Evolutionary conservation across 2,888 invertebrate genomes (phyloP).

Genomic region (Chalcis sispes): DNA sequence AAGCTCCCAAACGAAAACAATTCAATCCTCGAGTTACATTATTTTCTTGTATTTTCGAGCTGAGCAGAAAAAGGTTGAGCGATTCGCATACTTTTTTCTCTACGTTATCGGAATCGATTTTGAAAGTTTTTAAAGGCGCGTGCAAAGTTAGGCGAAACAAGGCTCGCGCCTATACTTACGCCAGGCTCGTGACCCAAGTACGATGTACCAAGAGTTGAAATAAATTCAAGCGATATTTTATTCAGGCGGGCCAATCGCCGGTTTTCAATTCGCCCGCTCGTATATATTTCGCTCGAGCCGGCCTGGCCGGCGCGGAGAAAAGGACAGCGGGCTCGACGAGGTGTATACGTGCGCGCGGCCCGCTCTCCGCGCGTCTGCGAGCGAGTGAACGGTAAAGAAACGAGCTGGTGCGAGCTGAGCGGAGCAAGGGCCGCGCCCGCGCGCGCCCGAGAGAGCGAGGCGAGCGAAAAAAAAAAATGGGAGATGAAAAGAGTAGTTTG

Average conservation of each 20-base stretch:
- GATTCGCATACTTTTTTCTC: neutral
- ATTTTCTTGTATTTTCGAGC: slow-evolving; percentile 14
- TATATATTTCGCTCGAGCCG: slow-evolving; percentile 70
- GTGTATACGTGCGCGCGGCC: neutral
- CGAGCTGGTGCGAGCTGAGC: slow-evolving; percentile 29
- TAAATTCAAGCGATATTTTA: slow-evolving; percentile 76
- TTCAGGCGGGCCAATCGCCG: slow-evolving; percentile 75
- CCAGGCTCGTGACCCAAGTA: slow-evolving; percentile 59
- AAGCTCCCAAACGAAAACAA: neutral
- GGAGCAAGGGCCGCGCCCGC: slow-evolving; percentile 17
- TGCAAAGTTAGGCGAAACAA: neutral
- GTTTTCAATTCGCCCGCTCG: slow-evolving; percentile 76
- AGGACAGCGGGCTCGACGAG: neutral
- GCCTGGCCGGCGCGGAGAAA: slow-evolving; percentile 37
- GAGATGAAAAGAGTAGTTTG: no score
- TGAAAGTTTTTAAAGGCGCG: neutral
- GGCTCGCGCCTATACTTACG: slow-evolving; percentile 10
- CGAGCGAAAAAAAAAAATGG: no score
- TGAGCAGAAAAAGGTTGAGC: neutral
- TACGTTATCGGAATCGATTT: neutral
- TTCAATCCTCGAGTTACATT: slow-evolving; percentile 20
- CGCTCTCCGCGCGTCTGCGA: no score
- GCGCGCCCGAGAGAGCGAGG: slow-evolving; percentile 57
- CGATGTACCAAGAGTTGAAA: slow-evolving; percentile 75
- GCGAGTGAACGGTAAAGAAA: slow-evolving; percentile 34